phyloP scores from a whole-genome alignment of 2,797 vertebrate species.

The Cephalopachus bancanus region DNA sequence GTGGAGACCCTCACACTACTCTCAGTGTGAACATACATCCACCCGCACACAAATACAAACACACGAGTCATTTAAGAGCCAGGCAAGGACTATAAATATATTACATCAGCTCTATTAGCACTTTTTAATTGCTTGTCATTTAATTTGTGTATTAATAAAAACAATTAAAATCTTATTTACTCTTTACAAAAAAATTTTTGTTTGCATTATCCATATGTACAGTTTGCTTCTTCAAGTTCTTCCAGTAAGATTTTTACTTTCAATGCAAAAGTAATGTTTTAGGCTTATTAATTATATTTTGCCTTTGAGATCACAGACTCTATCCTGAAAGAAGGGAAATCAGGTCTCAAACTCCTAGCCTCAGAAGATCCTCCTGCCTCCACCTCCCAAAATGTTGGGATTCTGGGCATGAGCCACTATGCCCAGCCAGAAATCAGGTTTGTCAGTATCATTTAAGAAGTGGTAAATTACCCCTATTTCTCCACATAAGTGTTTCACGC shows the following conservation, averaged over 20 bases:
- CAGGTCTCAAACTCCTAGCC: not conserved
- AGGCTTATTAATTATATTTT: slow-evolving; percentile 35
- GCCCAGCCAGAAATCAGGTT: not conserved
- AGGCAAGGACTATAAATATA: not conserved
- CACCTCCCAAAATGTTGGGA: no score
- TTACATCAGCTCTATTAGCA: slow-evolving; percentile 44
- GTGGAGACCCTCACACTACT: not conserved
- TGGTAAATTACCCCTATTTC: not conserved
- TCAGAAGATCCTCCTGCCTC: no score
- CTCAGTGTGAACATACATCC: not conserved
- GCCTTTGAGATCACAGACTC: slow-evolving; percentile 18
- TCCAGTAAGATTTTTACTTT: slow-evolving; percentile 1
- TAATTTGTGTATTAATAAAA: slow-evolving; percentile 65
- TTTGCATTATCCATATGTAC: not conserved
- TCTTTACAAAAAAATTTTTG: not conserved
- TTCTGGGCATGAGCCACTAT: no score
- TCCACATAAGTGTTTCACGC: not conserved
- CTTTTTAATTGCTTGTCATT: slow-evolving; percentile 16
- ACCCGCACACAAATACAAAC: not conserved
- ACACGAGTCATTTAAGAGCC: not conserved
- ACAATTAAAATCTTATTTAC: slow-evolving; percentile 45
- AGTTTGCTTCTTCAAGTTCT: not conserved
- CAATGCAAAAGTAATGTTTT: not conserved
- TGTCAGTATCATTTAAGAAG: slow-evolving; percentile 37
- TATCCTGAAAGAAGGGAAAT: slow-evolving; percentile 35